Evolutionary conservation across 2,888 invertebrate genomes (phyloP), one percentile per base, ranked within the genome.

Genomic region (Ormyrus rosae): DNA sequence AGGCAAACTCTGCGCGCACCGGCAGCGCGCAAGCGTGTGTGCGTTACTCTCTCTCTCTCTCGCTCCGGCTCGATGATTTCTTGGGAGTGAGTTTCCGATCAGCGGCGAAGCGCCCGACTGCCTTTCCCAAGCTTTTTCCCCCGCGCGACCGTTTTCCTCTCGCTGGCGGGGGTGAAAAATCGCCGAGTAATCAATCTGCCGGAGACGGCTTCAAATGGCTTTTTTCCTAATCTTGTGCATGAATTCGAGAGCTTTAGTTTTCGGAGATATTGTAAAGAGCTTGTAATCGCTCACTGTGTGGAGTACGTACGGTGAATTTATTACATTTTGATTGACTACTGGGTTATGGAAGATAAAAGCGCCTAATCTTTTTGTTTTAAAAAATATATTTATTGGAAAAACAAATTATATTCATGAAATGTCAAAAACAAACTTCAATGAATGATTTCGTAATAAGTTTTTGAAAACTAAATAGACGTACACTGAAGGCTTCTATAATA

Each of bases 21-120:
- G 13, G 34, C 34, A 2, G 34, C 34, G 34, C 34, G 34, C 34
- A 34, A 34, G 68, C 51, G 45, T 55, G 60, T 11, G 46, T 34
- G 34, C 13, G 34, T 34, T 34, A 34, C 3, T 4, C 34, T 1
- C 34, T 4, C 34, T 1, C 34, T 13, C 13, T 13, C 13, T 4
- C 34, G 34, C 34, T 34, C 34, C 34, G 34, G 85, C 86, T 86
- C 85, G 84, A 85, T 85, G 85, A 86, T 87, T 87, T 86, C 85
- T 86, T 84, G 85, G 34, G 83, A 70, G 83, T 85, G 82, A 83
- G 70, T 84, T 87, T 86, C 85, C 86, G 83, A 81, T 83, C 81
- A 70, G 81, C 55, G 48, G 6, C 10, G 11, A 50, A 13, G 48
- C 19, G 46, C 56, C 63, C n/a, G 73, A 50, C 6, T 9, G 11